phyloP scores from a whole-genome alignment of 2,888 invertebrate species.

The Sesia apiformis region DNA sequence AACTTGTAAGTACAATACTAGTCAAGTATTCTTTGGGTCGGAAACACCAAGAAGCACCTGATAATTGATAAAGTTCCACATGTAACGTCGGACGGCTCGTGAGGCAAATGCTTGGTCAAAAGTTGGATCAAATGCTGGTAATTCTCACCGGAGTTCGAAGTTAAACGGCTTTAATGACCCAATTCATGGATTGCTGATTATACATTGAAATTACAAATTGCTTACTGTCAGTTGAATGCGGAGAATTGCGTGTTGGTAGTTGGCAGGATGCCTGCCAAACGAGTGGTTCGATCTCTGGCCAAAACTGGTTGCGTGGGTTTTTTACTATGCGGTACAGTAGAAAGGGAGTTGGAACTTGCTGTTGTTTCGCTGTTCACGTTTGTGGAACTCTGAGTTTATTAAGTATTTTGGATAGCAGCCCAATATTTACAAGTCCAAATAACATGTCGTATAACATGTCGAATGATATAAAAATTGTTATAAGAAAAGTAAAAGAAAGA shows the following conservation, averaged over 20 bases:
- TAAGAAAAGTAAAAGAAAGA: too few relatives aligned
- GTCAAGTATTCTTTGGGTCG: constrained; percentile 38
- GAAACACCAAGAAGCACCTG: constrained; percentile 50
- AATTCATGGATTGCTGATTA: constrained; percentile 34
- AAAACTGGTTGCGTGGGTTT: neutral
- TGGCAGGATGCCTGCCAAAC: neutral
- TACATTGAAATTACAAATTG: constrained; percentile 36
- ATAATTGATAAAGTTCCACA: constrained; percentile 58
- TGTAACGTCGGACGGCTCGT: constrained; percentile 20
- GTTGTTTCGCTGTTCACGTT: too few relatives aligned
- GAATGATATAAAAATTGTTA: too few relatives aligned
- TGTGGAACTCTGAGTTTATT: too few relatives aligned
- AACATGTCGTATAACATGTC: too few relatives aligned
- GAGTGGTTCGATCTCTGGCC: neutral
- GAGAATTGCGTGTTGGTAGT: neutral
- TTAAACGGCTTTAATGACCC: constrained; percentile 1
- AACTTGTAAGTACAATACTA: constrained; percentile 26
- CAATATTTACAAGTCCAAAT: too few relatives aligned
- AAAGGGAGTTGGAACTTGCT: neutral
- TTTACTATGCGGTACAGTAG: neutral
- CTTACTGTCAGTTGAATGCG: constrained; percentile 15
- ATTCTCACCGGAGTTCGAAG: neutral
- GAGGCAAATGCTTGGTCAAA: constrained; percentile 29
- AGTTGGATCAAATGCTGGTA: constrained; percentile 45
- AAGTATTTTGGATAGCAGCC: too few relatives aligned